Evolutionary conservation across 92 coral and sea anemone species (phyloP).

Genomic region (Heliopora coerulea): DNA sequence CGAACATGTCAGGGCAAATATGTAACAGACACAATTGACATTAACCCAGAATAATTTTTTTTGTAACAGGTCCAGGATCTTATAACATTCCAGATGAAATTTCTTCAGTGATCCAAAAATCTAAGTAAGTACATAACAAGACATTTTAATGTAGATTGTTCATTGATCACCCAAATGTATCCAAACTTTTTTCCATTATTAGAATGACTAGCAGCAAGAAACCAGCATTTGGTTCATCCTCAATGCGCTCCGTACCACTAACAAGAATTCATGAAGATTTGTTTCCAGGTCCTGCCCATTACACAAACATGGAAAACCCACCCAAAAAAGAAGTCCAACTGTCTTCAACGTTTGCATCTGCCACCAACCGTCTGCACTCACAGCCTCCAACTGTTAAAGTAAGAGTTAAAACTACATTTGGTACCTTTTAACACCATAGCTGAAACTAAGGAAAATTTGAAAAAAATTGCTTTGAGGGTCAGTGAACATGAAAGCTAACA

Average conservation of each 20-base stretch:
- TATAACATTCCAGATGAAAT: slow-evolving; percentile 72
- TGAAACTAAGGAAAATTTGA: too few species aligned
- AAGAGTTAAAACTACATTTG: too few species aligned
- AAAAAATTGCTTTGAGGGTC: too few species aligned
- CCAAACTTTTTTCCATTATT: background rate
- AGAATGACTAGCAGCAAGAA: slow-evolving; percentile 86
- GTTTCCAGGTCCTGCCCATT: slow-evolving; percentile 97
- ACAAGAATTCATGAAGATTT: slow-evolving; percentile 86
- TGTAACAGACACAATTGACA: too few species aligned
- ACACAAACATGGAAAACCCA: slow-evolving; percentile 65
- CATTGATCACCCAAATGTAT: too few species aligned
- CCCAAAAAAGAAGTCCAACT: slow-evolving; percentile 65
- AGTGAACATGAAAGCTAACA: too few species aligned
- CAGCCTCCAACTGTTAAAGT: slow-evolving; percentile 80
- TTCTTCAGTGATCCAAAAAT: slow-evolving; percentile 64
- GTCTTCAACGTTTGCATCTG: slow-evolving; percentile 90
- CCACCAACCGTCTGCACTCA: slow-evolving; percentile 78
- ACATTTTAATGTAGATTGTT: background rate
- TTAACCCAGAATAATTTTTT: too few species aligned
- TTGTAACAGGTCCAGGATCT: slow-evolving; percentile 73
- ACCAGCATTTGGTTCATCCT: slow-evolving; percentile 86
- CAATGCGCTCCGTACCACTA: slow-evolving; percentile 84
- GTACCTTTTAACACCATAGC: too few species aligned
- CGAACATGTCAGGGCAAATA: too few species aligned
- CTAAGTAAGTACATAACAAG: slow-evolving; percentile 62